phyloP scores from a whole-genome alignment of 2,888 invertebrate genomes.

The Rhyacophila evoluta region DNA sequence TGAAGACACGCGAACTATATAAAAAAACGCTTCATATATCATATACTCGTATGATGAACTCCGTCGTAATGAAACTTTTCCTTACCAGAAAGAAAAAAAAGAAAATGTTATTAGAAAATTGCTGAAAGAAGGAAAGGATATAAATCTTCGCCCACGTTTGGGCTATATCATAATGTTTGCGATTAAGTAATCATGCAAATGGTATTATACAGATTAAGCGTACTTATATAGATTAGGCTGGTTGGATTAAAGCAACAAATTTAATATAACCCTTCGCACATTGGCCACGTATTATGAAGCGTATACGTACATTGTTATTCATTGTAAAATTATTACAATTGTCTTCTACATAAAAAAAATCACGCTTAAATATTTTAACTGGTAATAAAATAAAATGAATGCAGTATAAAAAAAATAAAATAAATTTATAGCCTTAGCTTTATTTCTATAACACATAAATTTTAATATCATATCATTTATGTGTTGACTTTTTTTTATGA shows the following conservation, averaged over 20 bases:
- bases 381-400: too few species aligned
- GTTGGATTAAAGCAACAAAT: slow-evolving; percentile 5
- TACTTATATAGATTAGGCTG: slow-evolving; percentile 44
- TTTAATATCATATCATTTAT: too few species aligned
- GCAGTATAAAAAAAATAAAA: too few species aligned
- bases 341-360: too few species aligned
- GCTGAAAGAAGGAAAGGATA: slow-evolving; percentile 28
- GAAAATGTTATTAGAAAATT: slow-evolving; percentile 26
- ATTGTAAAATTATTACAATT: too few species aligned
- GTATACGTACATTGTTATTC: too few species aligned
- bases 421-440: too few species aligned
- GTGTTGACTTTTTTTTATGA: too few species aligned
- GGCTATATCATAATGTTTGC: slow-evolving; percentile 36
- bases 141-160: slow-evolving; percentile 1
- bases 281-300: too few species aligned
- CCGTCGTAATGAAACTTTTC: background rate
- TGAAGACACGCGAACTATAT: background rate
- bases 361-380: too few species aligned
- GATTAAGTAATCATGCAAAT: slow-evolving; percentile 46
- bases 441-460: too few species aligned
- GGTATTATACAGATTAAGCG: slow-evolving; percentile 40
- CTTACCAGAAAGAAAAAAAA: slow-evolving; percentile 39
- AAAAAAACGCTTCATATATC: too few species aligned
- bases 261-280: slow-evolving; percentile 4
- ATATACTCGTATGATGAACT: slow-evolving; percentile 10